Percentiles rank a stretch among this genome's conserved stretches.
phyloP scores from a whole-genome alignment of 2,113 vertebrate genomes.

The Poeciliopsis prolifica region DNA sequence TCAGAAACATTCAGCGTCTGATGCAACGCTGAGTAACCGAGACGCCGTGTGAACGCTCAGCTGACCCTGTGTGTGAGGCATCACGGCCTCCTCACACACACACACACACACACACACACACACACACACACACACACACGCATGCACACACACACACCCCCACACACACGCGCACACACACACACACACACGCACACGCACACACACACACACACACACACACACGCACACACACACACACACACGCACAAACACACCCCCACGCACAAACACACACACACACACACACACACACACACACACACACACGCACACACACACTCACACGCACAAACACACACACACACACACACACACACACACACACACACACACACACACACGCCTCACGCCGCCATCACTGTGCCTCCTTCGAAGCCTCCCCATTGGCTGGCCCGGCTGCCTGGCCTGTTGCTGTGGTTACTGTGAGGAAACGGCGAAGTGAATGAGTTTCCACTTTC shows the following conservation, averaged over 20 bases:
- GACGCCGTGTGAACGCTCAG: constrained; percentile 14
- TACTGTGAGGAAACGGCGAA: constrained; percentile 49
- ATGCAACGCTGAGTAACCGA: constrained; percentile 65
- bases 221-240: constrained; percentile 4
- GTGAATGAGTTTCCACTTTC: constrained; percentile 56
- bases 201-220: constrained; percentile 7
- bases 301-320: too few relatives aligned
- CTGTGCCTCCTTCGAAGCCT: constrained; percentile 35
- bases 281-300: constrained; percentile 6
- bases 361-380: neutral
- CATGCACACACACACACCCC: too few relatives aligned
- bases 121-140: neutral
- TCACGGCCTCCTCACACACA: neutral
- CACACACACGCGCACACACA: too few relatives aligned
- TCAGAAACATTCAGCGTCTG: constrained; percentile 59
- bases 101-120: constrained; percentile 10
- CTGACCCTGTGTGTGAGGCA: constrained; percentile 54
- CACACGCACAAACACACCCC: too few relatives aligned
- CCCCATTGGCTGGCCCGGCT: constrained; percentile 43
- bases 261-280: neutral
- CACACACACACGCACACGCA: neutral
- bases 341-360: too few relatives aligned
- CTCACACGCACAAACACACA: too few relatives aligned
- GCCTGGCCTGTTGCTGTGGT: constrained; percentile 71
- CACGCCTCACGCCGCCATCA: constrained; percentile 2